Evolutionary conservation across 2,797 vertebrate species (phyloP).

Genomic region (Carduelis carduelis): DNA sequence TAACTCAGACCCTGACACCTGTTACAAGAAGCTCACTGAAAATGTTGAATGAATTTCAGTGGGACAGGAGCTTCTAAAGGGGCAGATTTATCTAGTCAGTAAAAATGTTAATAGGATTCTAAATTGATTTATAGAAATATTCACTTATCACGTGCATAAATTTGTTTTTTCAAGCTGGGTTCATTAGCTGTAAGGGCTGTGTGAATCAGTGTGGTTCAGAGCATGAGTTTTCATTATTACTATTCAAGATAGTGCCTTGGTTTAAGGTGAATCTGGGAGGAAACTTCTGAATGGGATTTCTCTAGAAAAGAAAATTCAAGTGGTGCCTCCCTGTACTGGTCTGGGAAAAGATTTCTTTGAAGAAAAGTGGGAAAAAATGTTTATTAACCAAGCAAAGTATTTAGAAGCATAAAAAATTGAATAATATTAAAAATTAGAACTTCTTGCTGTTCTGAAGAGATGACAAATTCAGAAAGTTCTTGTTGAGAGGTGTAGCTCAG

Average conservation of each 20-base stretch:
- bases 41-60: not conserved
- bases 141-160: not conserved
- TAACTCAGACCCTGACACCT: not conserved
- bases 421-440: not conserved
- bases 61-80: not conserved
- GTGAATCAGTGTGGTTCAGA: not conserved
- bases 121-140: not conserved
- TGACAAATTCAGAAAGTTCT: not conserved
- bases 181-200: not conserved
- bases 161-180: not conserved
- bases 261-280: not conserved
- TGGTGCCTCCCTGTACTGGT: accelerated
- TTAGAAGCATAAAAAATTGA: not conserved
- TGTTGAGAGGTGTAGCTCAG: not conserved
- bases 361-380: not conserved
- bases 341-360: not conserved
- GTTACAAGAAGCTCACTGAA: not conserved
- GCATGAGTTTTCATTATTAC: not conserved
- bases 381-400: not conserved
- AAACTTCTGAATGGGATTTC: not conserved
- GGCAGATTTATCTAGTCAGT: not conserved
- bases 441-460: not conserved
- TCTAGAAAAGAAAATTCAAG: not conserved
- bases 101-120: not conserved
- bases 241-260: not conserved